Conservation (phyloP, 2,113 vertebrate genomes). For the Pollachius pollachius region DNA sequence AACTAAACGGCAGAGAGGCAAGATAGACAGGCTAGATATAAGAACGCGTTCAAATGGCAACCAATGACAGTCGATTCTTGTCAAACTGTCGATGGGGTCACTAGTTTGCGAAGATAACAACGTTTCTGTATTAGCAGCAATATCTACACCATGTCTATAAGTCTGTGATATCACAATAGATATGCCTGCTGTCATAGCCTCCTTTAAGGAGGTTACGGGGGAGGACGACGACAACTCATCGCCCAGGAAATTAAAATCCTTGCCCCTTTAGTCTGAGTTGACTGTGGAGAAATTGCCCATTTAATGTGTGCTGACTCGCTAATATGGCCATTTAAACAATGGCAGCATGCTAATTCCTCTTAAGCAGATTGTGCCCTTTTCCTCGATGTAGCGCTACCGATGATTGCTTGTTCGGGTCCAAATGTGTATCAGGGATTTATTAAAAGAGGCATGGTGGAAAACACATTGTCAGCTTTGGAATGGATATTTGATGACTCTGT, state of each 20-base stretch:
- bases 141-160: background rate
- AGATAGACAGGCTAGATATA: too few relatives aligned
- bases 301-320: conserved; percentile 70
- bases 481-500: conserved; percentile 63
- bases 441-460: conserved; percentile 53
- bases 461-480: conserved; percentile 47
- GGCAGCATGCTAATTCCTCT: conserved; percentile 41
- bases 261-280: conserved; percentile 64
- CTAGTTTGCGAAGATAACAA: background rate
- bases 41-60: too few relatives aligned
- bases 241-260: conserved; percentile 58
- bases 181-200: conserved; percentile 41
- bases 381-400: conserved; percentile 41
- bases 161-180: conserved; percentile 37
- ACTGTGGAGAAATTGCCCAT: conserved; percentile 70
- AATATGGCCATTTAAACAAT: conserved; percentile 66
- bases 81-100: conserved; percentile 5
- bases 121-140: too few relatives aligned
- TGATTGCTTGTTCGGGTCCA: conserved; percentile 42
- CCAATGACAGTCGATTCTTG: background rate
- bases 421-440: conserved; percentile 47
- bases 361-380: conserved; percentile 43
- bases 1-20: too few relatives aligned
- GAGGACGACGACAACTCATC: conserved; percentile 40
- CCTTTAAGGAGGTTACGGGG: too few relatives aligned